A percentile compares a stretch with the other conserved stretches of the same genome.
These are phyloP conservation scores for Geotrypetes seraphini DNA, from an alignment of 2,797 vertebrate genomes.

Conservation along the genomic window DNA sequence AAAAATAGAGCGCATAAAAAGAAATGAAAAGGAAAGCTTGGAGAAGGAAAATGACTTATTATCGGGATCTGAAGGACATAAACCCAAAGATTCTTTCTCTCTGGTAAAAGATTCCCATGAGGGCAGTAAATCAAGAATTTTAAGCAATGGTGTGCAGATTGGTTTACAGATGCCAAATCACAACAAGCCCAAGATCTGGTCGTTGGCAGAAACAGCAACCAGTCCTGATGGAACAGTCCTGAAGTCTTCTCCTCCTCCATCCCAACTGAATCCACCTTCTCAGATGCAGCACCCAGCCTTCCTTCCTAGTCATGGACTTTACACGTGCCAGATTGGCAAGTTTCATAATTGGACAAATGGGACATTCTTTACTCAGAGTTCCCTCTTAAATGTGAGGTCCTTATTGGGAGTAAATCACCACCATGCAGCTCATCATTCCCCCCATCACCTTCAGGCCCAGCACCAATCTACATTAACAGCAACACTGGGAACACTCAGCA, in stretches of 20 bases:
- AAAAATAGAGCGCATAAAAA: slow-evolving; percentile 63
- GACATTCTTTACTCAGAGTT: slow-evolving; percentile 89
- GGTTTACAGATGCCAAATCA: slow-evolving; percentile 74
- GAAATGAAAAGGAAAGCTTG: slow-evolving; percentile 46
- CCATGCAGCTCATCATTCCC: slow-evolving; percentile 64
- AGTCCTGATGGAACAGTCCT: slow-evolving; percentile 83
- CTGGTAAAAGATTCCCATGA: slow-evolving; percentile 73
- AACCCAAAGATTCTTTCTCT: slow-evolving; percentile 66
- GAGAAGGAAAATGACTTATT: slow-evolving; percentile 71
- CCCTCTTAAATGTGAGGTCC: slow-evolving; percentile 87
- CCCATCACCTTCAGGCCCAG: slow-evolving; percentile 59
- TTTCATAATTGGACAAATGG: slow-evolving; percentile 97
- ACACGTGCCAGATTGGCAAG: slow-evolving; percentile 96
- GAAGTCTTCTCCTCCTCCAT: slow-evolving; percentile 76
- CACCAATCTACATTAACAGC: slow-evolving; percentile 69
- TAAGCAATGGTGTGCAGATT: slow-evolving; percentile 67
- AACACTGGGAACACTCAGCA: slow-evolving; percentile 59
- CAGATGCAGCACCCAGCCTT: slow-evolving; percentile 89
- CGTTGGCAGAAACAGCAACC: slow-evolving; percentile 91
- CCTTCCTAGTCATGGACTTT: slow-evolving; percentile 93
- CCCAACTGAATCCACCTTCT: slow-evolving; percentile 53
- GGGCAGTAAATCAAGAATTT: slow-evolving; percentile 62
- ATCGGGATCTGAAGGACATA: slow-evolving; percentile 70
- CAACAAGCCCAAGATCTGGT: slow-evolving; percentile 98
- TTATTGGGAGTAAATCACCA: slow-evolving; percentile 89